phyloP scores from a whole-genome alignment of 2,797 vertebrate species.

The Danio jaintianensis region DNA sequence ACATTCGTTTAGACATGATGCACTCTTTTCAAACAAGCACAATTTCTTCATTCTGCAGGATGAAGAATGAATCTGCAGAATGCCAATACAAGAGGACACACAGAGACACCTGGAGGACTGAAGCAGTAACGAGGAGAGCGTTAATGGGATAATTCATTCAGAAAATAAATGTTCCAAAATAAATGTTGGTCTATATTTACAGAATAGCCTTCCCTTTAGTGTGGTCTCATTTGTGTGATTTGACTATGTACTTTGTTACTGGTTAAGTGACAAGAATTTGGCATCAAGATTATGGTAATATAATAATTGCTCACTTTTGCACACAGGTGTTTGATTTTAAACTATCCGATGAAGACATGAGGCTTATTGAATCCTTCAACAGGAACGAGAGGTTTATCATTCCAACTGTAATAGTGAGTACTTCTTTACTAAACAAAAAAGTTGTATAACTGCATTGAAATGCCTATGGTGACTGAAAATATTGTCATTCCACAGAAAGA shows the following conservation, averaged over 20 bases:
- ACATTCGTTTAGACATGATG: too few species aligned
- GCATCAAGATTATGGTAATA: not conserved
- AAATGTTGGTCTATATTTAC: not conserved
- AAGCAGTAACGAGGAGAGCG: not conserved
- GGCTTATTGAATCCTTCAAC: slow-evolving; percentile 72
- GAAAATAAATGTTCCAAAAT: not conserved
- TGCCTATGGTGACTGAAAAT: not conserved
- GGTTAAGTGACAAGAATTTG: not conserved
- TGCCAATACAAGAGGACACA: not conserved
- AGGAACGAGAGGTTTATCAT: slow-evolving; percentile 71
- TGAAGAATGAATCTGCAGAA: too few species aligned
- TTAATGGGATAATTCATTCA: not conserved
- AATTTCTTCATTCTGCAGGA: too few species aligned
- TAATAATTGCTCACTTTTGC: not conserved
- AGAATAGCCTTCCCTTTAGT: not conserved
- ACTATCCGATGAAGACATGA: slow-evolving; percentile 73
- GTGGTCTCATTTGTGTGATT: not conserved
- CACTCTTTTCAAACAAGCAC: too few species aligned
- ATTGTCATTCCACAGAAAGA: slow-evolving; percentile 65
- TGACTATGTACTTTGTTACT: not conserved
- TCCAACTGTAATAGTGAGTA: slow-evolving; percentile 71
- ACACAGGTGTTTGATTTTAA: slow-evolving; percentile 77
- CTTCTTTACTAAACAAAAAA: not conserved
- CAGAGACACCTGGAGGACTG: slow-evolving; percentile 33
- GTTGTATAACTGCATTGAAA: not conserved